Evolutionary conservation across 2,888 invertebrate genomes (phyloP).

Genomic region (Zygogramma bicolorata): DNA sequence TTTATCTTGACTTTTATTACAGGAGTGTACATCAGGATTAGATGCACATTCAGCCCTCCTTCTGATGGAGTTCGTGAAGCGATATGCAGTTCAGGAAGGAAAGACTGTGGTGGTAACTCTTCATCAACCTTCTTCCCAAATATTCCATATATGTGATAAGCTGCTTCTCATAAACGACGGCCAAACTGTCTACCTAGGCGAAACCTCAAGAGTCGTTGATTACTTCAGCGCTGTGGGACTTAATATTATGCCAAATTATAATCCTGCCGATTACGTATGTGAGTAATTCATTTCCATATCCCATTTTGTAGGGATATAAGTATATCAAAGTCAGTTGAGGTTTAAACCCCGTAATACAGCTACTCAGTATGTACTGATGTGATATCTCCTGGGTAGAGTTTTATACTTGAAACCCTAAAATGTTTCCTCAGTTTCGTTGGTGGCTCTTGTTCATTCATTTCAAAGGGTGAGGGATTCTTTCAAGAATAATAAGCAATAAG

Average conservation of each 20-base stretch:
- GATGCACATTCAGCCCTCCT: conserved; percentile 84
- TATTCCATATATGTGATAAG: conserved; percentile 86
- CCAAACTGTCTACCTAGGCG: conserved; percentile 82
- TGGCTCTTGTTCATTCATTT: too few relatives aligned
- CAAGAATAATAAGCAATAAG: too few relatives aligned
- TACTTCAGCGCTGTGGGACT: conserved; percentile 80
- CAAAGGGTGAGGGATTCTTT: too few relatives aligned
- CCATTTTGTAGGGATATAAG: too few relatives aligned
- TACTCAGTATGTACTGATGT: too few relatives aligned
- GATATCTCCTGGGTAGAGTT: too few relatives aligned
- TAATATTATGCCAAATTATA: conserved; percentile 80
- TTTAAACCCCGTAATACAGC: too few relatives aligned
- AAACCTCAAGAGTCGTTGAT: conserved; percentile 77
- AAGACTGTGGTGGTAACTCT: conserved; percentile 85
- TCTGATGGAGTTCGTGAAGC: conserved; percentile 79
- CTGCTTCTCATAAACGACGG: conserved; percentile 79
- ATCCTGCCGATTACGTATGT: conserved; percentile 88
- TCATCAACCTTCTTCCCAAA: conserved; percentile 87
- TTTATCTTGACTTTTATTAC: conserved; percentile 20
- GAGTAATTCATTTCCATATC: conserved; percentile 68
- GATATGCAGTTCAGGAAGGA: conserved; percentile 80
- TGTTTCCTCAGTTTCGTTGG: too few relatives aligned
- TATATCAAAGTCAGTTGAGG: too few relatives aligned
- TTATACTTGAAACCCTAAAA: too few relatives aligned
- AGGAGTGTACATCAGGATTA: conserved; percentile 88